Evolutionary conservation across 2,113 vertebrate genomes (phyloP).

Genomic region (Gymnobelideus leadbeateri): DNA sequence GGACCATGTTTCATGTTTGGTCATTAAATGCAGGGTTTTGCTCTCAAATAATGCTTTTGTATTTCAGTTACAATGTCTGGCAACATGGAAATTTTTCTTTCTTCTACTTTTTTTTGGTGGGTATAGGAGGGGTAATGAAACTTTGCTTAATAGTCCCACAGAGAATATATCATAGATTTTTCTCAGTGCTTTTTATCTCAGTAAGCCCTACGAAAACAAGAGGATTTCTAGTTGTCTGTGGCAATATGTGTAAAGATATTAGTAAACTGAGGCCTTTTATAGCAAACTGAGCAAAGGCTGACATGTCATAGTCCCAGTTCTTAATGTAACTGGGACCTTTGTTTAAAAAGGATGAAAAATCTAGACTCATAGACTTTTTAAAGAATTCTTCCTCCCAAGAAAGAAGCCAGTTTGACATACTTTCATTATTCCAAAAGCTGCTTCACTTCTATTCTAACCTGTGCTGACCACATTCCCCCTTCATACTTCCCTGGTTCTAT

Average conservation of each 20-base stretch:
- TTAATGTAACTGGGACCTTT: background rate
- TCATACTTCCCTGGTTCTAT: background rate
- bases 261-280: background rate
- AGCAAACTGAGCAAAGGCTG: background rate
- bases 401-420: background rate
- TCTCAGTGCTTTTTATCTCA: background rate
- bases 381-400: background rate
- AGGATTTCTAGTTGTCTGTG: background rate
- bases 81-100: background rate
- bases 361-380: background rate
- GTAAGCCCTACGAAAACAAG: background rate
- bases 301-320: background rate
- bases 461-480: background rate
- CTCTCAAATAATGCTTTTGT: background rate
- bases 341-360: background rate
- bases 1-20: background rate
- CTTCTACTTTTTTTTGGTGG: background rate
- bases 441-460: background rate
- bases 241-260: background rate
- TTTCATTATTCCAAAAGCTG: background rate
- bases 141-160: background rate
- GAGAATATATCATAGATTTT: background rate
- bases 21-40: background rate
- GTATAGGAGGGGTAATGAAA: background rate
- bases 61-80: background rate